Conservation (phyloP, 2,113 vertebrate genomes). For the Hemibagrus wyckioides region DNA sequence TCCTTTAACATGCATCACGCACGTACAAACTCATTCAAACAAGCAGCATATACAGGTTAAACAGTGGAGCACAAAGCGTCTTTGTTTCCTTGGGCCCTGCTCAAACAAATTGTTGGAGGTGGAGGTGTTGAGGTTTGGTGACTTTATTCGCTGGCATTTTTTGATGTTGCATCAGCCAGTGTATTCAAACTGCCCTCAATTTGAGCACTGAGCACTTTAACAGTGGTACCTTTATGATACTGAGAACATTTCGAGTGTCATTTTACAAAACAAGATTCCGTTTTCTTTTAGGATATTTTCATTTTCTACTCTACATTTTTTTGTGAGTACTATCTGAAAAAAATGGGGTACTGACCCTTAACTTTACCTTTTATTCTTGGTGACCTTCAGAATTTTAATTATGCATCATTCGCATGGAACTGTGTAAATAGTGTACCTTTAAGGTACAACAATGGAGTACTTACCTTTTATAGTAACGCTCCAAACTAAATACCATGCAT, state of each 20-base stretch:
- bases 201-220: neutral
- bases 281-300: neutral
- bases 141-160: conserved; percentile 23
- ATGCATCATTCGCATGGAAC: neutral
- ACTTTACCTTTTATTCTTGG: neutral
- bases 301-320: neutral
- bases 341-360: neutral
- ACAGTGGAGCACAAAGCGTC: conserved; percentile 30
- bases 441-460: neutral
- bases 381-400: neutral
- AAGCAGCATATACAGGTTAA: conserved; percentile 35
- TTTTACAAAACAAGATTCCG: neutral
- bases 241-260: neutral
- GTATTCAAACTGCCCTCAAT: neutral
- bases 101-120: conserved; percentile 28
- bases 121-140: conserved; percentile 4
- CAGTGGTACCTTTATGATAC: neutral
- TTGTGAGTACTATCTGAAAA: neutral
- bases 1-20: conserved; percentile 43
- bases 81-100: conserved; percentile 39
- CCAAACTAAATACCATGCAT: neutral
- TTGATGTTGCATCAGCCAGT: conserved; percentile 21
- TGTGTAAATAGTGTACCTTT: neutral
- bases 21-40: conserved; percentile 30
- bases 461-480: neutral